A percentile compares a stretch with the other conserved stretches of the same genome.
These are phyloP conservation scores for Anastrepha ludens DNA, from an alignment of 1,140 invertebrate genomes.

Conservation along the genomic window DNA sequence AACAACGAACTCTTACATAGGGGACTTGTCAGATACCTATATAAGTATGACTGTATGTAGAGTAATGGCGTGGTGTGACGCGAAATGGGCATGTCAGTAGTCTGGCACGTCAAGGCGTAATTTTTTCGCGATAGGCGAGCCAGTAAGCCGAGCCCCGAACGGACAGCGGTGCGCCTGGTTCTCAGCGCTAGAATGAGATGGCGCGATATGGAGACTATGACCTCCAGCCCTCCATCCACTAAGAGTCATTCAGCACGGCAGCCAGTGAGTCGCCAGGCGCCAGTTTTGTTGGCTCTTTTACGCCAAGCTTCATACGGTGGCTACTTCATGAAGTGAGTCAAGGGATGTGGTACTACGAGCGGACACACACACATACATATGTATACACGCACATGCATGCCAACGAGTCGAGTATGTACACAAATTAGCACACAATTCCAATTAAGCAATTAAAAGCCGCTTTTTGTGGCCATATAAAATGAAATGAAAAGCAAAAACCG, in stretches of 20 bases:
- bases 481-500: slow-evolving; percentile 35
- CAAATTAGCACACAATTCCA: slow-evolving; percentile 67
- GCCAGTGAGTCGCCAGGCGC: slow-evolving; percentile 9
- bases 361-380: slow-evolving; percentile 4
- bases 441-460: slow-evolving; percentile 73
- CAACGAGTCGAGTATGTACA: slow-evolving; percentile 37
- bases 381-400: background rate
- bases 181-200: slow-evolving; percentile 16
- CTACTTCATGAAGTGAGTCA: background rate
- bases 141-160: slow-evolving; percentile 2
- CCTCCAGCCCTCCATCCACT: background rate
- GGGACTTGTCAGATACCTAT: too few species aligned
- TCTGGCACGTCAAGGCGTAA: background rate
- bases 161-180: background rate
- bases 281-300: slow-evolving; percentile 29
- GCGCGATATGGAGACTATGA: background rate
- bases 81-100: background rate
- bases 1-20: too few species aligned
- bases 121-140: background rate
- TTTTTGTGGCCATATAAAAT: slow-evolving; percentile 57
- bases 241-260: background rate
- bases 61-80: too few species aligned
- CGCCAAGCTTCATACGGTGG: background rate
- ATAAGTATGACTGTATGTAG: too few species aligned
- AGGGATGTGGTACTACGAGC: background rate